These are phyloP conservation scores for Notodonta ziczac DNA, from an alignment of 2,888 invertebrate species.

Conservation along the genomic window DNA sequence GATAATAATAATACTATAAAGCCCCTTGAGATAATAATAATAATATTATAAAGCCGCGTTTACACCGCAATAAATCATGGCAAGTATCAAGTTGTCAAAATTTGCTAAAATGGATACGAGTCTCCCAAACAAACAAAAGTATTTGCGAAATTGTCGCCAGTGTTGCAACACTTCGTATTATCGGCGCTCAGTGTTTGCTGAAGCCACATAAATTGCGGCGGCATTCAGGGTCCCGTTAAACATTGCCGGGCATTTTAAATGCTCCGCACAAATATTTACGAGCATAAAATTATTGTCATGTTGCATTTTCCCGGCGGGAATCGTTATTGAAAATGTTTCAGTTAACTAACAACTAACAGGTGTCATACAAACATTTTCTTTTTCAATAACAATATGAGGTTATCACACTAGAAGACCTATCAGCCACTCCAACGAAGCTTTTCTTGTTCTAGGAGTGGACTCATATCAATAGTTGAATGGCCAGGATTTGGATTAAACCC, in stretches of 20 bases:
- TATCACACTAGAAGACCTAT: no score
- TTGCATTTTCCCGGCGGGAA: slow-evolving; percentile 16
- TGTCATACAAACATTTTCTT: no score
- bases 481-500: no score
- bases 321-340: slow-evolving; percentile 44
- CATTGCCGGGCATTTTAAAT: slow-evolving; percentile 45
- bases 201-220: slow-evolving; percentile 36
- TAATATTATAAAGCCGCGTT: slow-evolving; percentile 3
- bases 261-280: slow-evolving; percentile 52
- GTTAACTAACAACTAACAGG: no score
- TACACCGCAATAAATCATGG: not conserved
- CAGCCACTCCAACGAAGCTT: no score
- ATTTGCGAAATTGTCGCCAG: not conserved
- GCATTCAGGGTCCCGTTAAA: slow-evolving; percentile 37
- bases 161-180: slow-evolving; percentile 6
- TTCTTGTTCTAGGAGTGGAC: no score
- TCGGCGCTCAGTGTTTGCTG: slow-evolving; percentile 35
- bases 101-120: not conserved
- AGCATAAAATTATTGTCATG: slow-evolving; percentile 48
- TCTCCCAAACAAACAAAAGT: not conserved
- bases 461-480: no score
- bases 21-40: not conserved
- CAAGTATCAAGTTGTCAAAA: not conserved
- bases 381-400: no score
- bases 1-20: not conserved